These are phyloP conservation scores for Galleria mellonella DNA, from an alignment of 1,140 invertebrate genomes.

Conservation along the genomic window DNA sequence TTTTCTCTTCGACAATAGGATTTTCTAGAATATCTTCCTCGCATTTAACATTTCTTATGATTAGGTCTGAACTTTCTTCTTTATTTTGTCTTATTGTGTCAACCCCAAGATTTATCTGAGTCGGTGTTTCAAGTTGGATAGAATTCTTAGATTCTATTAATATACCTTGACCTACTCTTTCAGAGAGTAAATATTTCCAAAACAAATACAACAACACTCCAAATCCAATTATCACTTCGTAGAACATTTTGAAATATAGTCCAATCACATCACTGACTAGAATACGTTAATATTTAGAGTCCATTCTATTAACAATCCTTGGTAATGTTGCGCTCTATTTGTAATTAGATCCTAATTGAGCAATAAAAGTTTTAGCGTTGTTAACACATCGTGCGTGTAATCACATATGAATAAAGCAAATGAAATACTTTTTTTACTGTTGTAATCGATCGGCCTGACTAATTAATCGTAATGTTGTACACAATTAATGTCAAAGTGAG, in stretches of 20 bases:
- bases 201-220: slow-evolving; percentile 36
- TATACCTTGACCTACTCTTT: slow-evolving; percentile 8
- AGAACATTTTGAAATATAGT: slow-evolving; percentile 46
- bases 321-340: slow-evolving; percentile 34
- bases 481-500: slow-evolving; percentile 14
- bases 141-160: not conserved
- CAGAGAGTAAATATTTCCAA: slow-evolving; percentile 44
- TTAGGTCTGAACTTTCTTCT: not conserved
- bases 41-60: not conserved
- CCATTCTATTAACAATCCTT: slow-evolving; percentile 27
- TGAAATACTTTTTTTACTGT: not conserved
- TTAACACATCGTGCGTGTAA: slow-evolving; percentile 14
- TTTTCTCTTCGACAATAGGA: not conserved
- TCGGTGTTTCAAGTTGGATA: not conserved
- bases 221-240: slow-evolving; percentile 44
- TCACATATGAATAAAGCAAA: slow-evolving; percentile 6
- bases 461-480: slow-evolving; percentile 7
- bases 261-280: slow-evolving; percentile 57
- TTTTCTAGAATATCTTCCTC: not conserved
- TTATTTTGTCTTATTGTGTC: slow-evolving; percentile 1
- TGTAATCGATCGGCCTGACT: slow-evolving; percentile 6
- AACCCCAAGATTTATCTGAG: slow-evolving; percentile 1
- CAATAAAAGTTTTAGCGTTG: slow-evolving; percentile 35
- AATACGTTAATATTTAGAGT: slow-evolving; percentile 27
- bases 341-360: slow-evolving; percentile 23